Percentiles rank a stretch among this genome's conserved stretches.
phyloP scores from a whole-genome alignment of 2,113 vertebrate genomes.

The Sander lucioperca region DNA sequence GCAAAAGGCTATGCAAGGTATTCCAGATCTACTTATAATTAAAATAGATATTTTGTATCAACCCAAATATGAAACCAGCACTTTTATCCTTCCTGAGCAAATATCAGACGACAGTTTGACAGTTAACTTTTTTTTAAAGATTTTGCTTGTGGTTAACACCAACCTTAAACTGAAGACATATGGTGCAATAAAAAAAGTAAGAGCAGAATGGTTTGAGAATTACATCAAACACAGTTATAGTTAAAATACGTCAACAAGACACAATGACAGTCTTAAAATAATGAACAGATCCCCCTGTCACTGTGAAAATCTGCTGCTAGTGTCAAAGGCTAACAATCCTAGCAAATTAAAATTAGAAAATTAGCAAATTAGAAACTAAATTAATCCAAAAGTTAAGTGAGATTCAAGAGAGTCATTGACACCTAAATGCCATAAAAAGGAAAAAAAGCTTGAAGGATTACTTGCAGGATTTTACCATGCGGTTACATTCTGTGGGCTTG shows the following conservation, averaged over 20 bases:
- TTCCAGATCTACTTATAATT: no score
- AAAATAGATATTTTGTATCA: no score
- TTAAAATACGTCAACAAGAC: not conserved
- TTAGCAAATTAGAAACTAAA: no score
- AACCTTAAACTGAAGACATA: not conserved
- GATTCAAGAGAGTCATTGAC: not conserved
- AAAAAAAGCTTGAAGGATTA: slow-evolving; percentile 22
- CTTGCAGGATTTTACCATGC: not conserved
- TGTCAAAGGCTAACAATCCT: not conserved
- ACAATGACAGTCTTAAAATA: not conserved
- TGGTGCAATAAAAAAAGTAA: not conserved
- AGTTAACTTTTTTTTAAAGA: not conserved
- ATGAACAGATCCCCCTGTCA: not conserved
- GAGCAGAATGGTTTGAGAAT: not conserved
- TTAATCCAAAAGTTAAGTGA: not conserved
- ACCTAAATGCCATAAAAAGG: slow-evolving; percentile 5
- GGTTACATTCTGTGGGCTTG: slow-evolving; percentile 36
- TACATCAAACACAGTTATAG: not conserved
- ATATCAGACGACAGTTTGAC: not conserved
- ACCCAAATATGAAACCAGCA: not conserved
- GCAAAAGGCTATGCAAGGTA: no score
- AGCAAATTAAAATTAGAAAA: no score
- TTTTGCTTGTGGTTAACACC: not conserved
- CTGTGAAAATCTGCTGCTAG: not conserved
- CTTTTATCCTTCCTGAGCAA: not conserved